A percentile compares a stretch with the other conserved stretches of the same genome.
phyloP scores from a whole-genome alignment of 2,888 invertebrate species.

The Caenorhabditis uteleia region DNA sequence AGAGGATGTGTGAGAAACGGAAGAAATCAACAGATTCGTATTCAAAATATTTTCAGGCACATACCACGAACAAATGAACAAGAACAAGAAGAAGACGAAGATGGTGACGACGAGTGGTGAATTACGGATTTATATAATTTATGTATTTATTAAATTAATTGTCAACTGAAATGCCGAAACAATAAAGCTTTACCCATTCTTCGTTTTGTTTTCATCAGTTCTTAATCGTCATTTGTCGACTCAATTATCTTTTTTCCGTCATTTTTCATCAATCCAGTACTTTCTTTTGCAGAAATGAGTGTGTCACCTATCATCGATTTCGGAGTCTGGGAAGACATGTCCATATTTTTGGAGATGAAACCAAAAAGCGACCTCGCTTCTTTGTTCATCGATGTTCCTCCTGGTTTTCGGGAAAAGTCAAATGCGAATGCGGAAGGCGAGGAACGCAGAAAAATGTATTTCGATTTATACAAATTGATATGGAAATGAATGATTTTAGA shows the following conservation, averaged over 20 bases:
- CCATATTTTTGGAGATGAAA: conserved; percentile 48
- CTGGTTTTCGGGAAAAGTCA: conserved; percentile 28
- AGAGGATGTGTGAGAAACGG: too few relatives aligned
- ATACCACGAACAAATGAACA: neutral
- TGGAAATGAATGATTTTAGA: conserved; percentile 6
- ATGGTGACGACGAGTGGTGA: neutral
- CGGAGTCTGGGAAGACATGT: conserved; percentile 28
- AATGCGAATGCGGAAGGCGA: conserved; percentile 10
- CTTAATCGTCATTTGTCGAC: neutral
- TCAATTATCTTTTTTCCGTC: neutral
- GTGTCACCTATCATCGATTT: conserved; percentile 28
- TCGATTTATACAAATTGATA: neutral
- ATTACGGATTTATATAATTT: neutral
- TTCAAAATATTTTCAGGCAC: neutral
- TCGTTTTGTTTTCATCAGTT: neutral
- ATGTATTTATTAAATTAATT: neutral
- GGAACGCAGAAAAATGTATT: conserved; percentile 12
- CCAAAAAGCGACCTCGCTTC: conserved; percentile 54
- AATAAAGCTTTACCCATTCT: too few relatives aligned
- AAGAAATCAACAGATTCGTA: too few relatives aligned
- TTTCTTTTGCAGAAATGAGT: conserved; percentile 15
- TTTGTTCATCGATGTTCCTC: conserved; percentile 57
- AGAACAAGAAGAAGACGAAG: neutral
- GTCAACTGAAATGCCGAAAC: too few relatives aligned
- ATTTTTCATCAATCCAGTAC: neutral